phyloP scores from a whole-genome alignment of 2,888 invertebrate genomes.

The Caenorhabditis doughertyi region DNA sequence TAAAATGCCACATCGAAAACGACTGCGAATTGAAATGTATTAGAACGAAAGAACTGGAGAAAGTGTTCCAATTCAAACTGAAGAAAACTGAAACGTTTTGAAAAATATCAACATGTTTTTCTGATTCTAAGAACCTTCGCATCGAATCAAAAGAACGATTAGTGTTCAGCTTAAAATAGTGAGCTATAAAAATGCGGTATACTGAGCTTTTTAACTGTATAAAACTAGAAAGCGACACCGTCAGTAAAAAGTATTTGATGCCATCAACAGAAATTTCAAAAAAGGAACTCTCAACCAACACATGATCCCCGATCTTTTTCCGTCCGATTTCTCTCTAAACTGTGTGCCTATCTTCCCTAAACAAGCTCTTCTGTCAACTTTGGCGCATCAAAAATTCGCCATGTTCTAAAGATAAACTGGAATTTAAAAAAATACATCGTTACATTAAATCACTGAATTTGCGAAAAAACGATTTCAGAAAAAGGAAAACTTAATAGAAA shows the following conservation, averaged over 20 bases:
- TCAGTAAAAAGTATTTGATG: too few relatives aligned
- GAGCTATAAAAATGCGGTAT: too few relatives aligned
- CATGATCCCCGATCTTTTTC: conserved; percentile 22
- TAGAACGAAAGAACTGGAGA: not conserved
- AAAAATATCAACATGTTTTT: too few relatives aligned
- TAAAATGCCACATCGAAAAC: conserved; percentile 26
- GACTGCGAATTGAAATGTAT: conserved; percentile 9
- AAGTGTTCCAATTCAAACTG: not conserved
- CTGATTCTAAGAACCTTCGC: too few relatives aligned
- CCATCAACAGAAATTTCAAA: not conserved
- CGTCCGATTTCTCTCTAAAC: conserved; percentile 13
- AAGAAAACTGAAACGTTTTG: too few relatives aligned
- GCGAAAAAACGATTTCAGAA: too few relatives aligned
- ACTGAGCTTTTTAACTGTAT: too few relatives aligned
- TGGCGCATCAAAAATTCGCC: conserved; percentile 21
- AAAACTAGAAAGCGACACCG: too few relatives aligned
- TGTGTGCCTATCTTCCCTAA: conserved; percentile 32
- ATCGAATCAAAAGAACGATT: too few relatives aligned
- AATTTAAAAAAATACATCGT: conserved; percentile 14
- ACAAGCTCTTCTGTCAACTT: conserved; percentile 43
- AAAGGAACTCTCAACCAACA: conserved; percentile 7
- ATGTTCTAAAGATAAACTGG: conserved; percentile 2
- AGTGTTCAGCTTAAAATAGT: too few relatives aligned
- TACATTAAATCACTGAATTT: too few relatives aligned
- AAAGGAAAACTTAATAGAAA: not conserved